These are phyloP conservation scores for Arenaria interpres DNA, from an alignment of 2,113 vertebrate species.

Conservation along the genomic window DNA sequence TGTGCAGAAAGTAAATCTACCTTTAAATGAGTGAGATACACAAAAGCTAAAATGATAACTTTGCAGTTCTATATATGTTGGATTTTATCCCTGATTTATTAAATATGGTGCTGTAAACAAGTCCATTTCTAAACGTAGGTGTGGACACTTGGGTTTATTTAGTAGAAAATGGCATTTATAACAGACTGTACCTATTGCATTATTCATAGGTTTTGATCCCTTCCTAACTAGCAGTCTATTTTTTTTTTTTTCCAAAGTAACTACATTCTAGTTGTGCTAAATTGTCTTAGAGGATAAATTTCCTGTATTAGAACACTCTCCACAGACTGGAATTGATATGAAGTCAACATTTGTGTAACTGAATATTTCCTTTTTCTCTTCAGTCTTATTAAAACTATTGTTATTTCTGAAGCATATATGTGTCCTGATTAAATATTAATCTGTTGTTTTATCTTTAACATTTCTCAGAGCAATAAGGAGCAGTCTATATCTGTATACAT, in stretches of 20 bases:
- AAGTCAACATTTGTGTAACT: not conserved
- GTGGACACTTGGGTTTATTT: not conserved
- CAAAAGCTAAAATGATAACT: not conserved
- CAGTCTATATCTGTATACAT: not conserved
- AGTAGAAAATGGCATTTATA: not conserved
- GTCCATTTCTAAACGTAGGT: not conserved
- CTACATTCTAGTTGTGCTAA: not conserved
- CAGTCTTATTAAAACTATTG: not conserved
- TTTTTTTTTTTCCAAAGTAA: not conserved
- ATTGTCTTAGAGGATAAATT: not conserved
- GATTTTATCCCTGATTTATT: not conserved
- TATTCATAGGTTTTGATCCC: not conserved
- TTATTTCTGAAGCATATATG: not conserved
- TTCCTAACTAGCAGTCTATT: not conserved
- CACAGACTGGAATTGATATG: rapidly evolving
- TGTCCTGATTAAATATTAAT: not conserved
- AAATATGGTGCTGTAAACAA: not conserved
- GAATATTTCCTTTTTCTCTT: not conserved
- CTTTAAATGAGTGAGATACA: not conserved
- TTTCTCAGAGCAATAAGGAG: not conserved
- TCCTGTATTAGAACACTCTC: not conserved
- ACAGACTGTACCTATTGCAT: not conserved
- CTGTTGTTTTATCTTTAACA: not conserved
- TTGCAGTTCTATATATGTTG: not conserved
- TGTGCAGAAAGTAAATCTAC: not conserved